A percentile compares a stretch with the other conserved stretches of the same genome.
Conservation (phyloP, 2,113 vertebrate genomes). For the Chionis minor region DNA sequence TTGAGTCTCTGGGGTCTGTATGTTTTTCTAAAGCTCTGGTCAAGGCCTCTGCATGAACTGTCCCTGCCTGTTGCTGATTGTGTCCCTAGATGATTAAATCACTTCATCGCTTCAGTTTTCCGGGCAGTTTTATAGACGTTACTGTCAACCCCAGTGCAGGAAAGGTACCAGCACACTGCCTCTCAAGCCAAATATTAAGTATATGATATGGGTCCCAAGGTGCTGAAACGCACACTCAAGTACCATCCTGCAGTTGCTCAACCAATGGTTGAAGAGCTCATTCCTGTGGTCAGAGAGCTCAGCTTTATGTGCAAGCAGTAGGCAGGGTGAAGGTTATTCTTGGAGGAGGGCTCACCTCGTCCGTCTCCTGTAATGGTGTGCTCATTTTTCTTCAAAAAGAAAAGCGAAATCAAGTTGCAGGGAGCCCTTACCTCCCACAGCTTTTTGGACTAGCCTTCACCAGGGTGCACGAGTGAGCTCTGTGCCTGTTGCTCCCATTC, state of each 20-base stretch:
- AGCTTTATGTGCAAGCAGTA: neutral
- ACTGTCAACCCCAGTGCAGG: neutral
- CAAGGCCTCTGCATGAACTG: neutral
- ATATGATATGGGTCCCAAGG: neutral
- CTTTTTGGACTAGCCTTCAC: neutral
- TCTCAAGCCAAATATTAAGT: neutral
- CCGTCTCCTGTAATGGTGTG: rapidly evolving
- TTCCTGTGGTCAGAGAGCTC: neutral
- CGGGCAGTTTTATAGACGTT: neutral
- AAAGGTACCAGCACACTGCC: neutral
- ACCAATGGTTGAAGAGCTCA: neutral
- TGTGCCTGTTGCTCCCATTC: rapidly evolving
- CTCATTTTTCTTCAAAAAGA: neutral
- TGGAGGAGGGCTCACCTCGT: rapidly evolving
- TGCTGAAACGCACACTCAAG: neutral
- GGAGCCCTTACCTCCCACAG: neutral
- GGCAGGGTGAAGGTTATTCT: neutral
- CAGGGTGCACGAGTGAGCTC: neutral
- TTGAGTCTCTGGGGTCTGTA: neutral
- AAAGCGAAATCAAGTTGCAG: neutral
- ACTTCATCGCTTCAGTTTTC: neutral
- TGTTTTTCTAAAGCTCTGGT: neutral
- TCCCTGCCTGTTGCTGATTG: neutral
- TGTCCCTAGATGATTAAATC: neutral
- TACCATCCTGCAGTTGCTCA: neutral